phyloP scores from a whole-genome alignment of 1,140 invertebrate species.

The Danaus plexippus region DNA sequence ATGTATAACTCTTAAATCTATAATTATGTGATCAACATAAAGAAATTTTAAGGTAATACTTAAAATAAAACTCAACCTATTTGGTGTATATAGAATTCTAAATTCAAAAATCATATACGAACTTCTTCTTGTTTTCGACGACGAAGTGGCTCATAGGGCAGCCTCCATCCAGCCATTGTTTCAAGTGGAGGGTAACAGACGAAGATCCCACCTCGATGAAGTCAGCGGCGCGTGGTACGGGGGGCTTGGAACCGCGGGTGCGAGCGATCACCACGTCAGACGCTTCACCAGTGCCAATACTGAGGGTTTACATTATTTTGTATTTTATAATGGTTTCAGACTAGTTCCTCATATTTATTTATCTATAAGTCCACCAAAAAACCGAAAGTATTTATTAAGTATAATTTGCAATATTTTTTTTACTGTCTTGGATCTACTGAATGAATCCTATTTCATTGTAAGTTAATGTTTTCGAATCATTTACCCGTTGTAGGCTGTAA shows the following conservation, averaged over 20 bases:
- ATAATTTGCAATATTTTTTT: background rate
- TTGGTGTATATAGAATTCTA: too few species aligned
- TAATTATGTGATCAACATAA: too few species aligned
- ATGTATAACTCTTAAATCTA: too few species aligned
- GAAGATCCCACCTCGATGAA: constrained; percentile 94
- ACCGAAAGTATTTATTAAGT: background rate
- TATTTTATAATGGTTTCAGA: constrained; percentile 1
- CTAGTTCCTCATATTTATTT: background rate
- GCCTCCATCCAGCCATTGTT: constrained; percentile 94
- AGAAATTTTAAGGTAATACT: too few species aligned
- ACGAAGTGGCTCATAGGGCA: constrained; percentile 97
- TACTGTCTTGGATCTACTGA: too few species aligned
- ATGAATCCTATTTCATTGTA: too few species aligned
- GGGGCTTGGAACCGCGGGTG: constrained; percentile 90
- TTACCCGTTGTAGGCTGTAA: constrained; percentile 91
- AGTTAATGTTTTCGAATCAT: background rate
- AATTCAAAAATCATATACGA: constrained; percentile 33
- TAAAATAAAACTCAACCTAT: too few species aligned
- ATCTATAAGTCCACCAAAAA: background rate
- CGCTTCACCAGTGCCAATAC: constrained; percentile 90
- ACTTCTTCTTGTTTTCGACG: constrained; percentile 96
- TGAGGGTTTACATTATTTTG: constrained; percentile 40
- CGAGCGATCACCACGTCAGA: constrained; percentile 89
- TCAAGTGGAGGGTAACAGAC: constrained; percentile 91
- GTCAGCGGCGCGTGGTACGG: constrained; percentile 88